Percentiles rank a stretch among this genome's conserved stretches.
These are phyloP conservation scores for Nasonia longicornis DNA, from an alignment of 1,140 invertebrate genomes.

Conservation along the genomic window DNA sequence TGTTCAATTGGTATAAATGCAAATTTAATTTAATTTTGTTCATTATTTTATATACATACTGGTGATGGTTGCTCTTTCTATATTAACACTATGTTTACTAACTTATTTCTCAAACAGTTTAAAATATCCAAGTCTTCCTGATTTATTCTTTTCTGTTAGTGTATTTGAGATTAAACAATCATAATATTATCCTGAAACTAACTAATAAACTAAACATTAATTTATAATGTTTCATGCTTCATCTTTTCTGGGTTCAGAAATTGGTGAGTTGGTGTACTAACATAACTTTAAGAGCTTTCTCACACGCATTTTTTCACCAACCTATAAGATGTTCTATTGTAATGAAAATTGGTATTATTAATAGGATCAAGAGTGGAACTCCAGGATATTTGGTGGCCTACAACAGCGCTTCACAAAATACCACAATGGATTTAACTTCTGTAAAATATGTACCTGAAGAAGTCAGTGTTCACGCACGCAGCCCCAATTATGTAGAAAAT, in stretches of 20 bases:
- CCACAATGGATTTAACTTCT: slow-evolving; percentile 67
- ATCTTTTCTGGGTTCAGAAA: slow-evolving; percentile 47
- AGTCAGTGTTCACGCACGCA: slow-evolving; percentile 71
- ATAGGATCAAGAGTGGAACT: slow-evolving; percentile 76
- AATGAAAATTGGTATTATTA: slow-evolving; percentile 45
- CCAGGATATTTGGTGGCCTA: slow-evolving; percentile 77
- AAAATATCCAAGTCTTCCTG: neutral
- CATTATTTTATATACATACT: neutral
- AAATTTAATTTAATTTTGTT: neutral
- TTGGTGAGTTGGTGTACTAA: slow-evolving; percentile 51
- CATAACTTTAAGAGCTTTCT: slow-evolving; percentile 17
- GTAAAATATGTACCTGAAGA: slow-evolving; percentile 69
- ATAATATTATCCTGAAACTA: slow-evolving; percentile 29
- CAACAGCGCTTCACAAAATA: slow-evolving; percentile 70
- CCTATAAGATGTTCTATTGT: slow-evolving; percentile 11
- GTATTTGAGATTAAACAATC: neutral
- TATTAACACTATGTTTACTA: neutral
- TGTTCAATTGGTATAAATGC: neutral
- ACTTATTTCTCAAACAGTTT: neutral
- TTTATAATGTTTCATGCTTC: slow-evolving; percentile 51
- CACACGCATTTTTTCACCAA: slow-evolving; percentile 19
- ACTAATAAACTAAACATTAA: slow-evolving; percentile 34
- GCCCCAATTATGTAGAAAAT: slow-evolving; percentile 69
- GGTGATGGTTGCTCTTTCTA: neutral
- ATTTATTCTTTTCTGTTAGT: neutral